Percentiles rank a stretch among this genome's conserved stretches.
Conservation (phyloP, 2,888 invertebrate species). For the Drosophila peninsularis region DNA sequence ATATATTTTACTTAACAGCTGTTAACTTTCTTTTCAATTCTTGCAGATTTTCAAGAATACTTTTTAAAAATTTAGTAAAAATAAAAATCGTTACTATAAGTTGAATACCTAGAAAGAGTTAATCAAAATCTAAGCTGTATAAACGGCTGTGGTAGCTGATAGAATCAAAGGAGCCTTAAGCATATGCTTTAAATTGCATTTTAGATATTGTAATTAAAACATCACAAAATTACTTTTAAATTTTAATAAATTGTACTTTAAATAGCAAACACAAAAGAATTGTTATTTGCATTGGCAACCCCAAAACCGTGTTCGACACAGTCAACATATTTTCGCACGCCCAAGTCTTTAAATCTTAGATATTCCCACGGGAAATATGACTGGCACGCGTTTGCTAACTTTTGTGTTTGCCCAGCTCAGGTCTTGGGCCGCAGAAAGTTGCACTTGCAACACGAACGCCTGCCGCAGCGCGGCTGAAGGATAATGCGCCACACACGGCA, state of each 20-base stretch:
- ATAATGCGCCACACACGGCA: conserved; percentile 73
- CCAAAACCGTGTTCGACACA: background rate
- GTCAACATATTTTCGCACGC: conserved; percentile 57
- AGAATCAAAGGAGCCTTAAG: background rate
- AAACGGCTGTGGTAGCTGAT: background rate
- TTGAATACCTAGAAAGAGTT: background rate
- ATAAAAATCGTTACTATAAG: no score
- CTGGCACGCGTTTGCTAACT: conserved; percentile 41
- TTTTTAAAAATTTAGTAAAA: background rate
- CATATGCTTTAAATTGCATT: no score
- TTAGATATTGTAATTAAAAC: background rate
- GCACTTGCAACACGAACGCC: conserved; percentile 68
- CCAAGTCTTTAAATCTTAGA: conserved; percentile 52
- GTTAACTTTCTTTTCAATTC: no score
- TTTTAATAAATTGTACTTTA: background rate
- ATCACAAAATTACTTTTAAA: background rate
- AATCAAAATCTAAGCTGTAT: background rate
- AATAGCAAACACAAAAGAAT: background rate
- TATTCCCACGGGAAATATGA: conserved; percentile 74
- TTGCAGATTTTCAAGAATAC: background rate
- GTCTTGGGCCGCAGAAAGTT: conserved; percentile 51
- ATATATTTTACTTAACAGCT: no score
- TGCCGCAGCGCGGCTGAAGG: conserved; percentile 74
- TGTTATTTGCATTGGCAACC: background rate
- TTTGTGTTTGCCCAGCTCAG: conserved; percentile 25